A percentile compares a stretch with the other conserved stretches of the same genome.
Evolutionary conservation across 2,888 invertebrate genomes (phyloP).

Genomic region (Adela reaumurella): DNA sequence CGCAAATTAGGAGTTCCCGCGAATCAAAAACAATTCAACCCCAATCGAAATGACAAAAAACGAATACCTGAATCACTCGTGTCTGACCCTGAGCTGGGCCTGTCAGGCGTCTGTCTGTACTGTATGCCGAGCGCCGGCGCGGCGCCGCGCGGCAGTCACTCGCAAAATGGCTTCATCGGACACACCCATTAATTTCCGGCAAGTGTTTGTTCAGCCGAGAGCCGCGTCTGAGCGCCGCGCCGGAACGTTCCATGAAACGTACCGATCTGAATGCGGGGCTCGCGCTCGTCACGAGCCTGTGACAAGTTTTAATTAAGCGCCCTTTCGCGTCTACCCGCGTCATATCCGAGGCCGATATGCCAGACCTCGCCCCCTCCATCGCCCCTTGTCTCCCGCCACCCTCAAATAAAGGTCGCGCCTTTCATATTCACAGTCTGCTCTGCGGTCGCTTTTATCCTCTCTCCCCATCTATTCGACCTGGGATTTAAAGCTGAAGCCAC

Average conservation of each 20-base stretch:
- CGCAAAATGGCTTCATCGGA: neutral
- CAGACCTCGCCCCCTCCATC: neutral
- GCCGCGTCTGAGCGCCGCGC: neutral
- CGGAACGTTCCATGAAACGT: neutral
- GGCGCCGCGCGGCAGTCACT: neutral
- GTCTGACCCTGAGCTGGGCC: no score
- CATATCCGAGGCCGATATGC: neutral
- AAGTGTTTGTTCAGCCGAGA: neutral
- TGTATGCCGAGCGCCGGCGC: neutral
- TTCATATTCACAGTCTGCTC: neutral
- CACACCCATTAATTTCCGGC: neutral
- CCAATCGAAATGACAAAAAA: neutral
- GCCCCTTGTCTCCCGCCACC: neutral
- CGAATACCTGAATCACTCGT: neutral
- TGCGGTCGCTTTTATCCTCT: neutral
- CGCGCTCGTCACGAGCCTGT: neutral
- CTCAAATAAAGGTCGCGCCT: neutral
- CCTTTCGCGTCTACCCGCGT: neutral
- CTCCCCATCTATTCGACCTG: neutral
- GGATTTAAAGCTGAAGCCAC: neutral
- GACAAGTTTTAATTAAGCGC: slow-evolving; percentile 24
- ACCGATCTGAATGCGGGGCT: neutral
- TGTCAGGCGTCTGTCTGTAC: neutral
- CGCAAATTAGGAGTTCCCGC: no score
- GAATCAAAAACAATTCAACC: no score